Base-by-base conservation (phyloP, 1,140 invertebrate genomes). In the Macrosteles quadrilineatus region DNA sequence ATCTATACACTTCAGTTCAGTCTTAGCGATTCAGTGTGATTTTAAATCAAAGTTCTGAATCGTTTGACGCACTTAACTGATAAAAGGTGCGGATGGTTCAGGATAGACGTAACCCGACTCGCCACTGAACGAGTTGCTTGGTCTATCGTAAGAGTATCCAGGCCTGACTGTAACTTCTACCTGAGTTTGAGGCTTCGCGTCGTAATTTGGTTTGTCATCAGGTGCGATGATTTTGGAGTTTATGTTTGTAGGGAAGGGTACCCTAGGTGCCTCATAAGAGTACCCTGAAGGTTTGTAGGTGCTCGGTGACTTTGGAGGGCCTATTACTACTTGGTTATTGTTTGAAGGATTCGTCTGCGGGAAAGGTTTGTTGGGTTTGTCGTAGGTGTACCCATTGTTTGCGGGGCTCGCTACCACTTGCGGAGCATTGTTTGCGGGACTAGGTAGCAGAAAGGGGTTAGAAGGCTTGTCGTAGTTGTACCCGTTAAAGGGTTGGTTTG, bases 371-470 rank as follows among this genome's bases (percentile, higher is more conserved):
- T 11, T 12, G 6, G 55, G 55, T 30, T 59, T 59, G 4, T 59
- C 14, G 55, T 59, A 59, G 27, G 12, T 59, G 25, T 59, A 59
- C 25, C 55, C 55, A 9, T 25, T 59, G 55, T 59, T 59, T 14
- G 55, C 55, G 6, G 55, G 55, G 55, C 55, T 59, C 9, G 55
- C 9, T 9, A 30, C n/a, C 4, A 59, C 12, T 21, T 29, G 12
- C 6, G 23, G 55, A 11, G 23, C 2, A 23, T 30, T 59, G 25
- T 59, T 59, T 4, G 55, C 12, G 6, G 55, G 55, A 30, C 23
- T 59, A 4, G 55, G 55, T 11, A 59, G 55, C 12, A 29, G 25
- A 9, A 59, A 30, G 11, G 55, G 25, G 12, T 59, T 59, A 6
- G 21, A 14, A 59, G 55, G 55, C 55, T 23, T 59, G 2, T 59